These are phyloP conservation scores for Platerodrilus igneus DNA, from an alignment of 2,888 invertebrate genomes.

Conservation along the genomic window DNA sequence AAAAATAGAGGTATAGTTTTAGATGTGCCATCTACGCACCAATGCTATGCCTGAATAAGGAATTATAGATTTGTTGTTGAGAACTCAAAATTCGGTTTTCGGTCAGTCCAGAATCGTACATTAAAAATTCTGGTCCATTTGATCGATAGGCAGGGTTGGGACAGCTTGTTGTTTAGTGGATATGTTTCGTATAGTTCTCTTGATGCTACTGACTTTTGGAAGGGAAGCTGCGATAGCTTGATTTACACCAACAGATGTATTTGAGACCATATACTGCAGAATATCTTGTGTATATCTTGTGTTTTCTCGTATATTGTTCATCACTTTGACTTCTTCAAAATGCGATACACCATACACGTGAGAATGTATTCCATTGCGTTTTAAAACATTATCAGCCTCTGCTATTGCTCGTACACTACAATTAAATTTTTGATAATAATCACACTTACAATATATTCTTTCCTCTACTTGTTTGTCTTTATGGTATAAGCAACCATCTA, in stretches of 20 bases:
- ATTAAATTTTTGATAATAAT: slow-evolving; percentile 3
- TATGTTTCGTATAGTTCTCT: slow-evolving; percentile 10
- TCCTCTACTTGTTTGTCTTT: slow-evolving; percentile 5
- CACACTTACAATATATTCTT: slow-evolving; percentile 9
- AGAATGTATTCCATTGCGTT: slow-evolving; percentile 6
- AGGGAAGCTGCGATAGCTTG: slow-evolving; percentile 3
- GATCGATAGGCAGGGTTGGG: slow-evolving; percentile 7
- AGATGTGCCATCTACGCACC: slow-evolving; percentile 1
- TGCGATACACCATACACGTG: slow-evolving; percentile 2
- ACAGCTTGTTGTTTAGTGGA: background rate
- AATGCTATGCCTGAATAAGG: background rate
- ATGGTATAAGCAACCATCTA: slow-evolving; percentile 1
- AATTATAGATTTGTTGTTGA: too few relatives aligned
- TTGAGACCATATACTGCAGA: slow-evolving; percentile 5
- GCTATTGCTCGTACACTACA: slow-evolving; percentile 4
- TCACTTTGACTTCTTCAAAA: slow-evolving; percentile 6
- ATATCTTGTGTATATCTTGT: slow-evolving; percentile 5
- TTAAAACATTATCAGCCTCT: background rate
- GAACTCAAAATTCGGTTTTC: slow-evolving; percentile 6
- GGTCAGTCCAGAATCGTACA: slow-evolving; percentile 7
- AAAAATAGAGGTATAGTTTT: background rate
- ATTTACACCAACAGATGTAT: background rate
- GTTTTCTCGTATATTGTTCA: slow-evolving; percentile 2
- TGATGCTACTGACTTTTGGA: slow-evolving; percentile 6
- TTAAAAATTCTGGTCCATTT: slow-evolving; percentile 1